phyloP scores from a whole-genome alignment of 2,888 invertebrate species.

The Sphinx pinastri region DNA sequence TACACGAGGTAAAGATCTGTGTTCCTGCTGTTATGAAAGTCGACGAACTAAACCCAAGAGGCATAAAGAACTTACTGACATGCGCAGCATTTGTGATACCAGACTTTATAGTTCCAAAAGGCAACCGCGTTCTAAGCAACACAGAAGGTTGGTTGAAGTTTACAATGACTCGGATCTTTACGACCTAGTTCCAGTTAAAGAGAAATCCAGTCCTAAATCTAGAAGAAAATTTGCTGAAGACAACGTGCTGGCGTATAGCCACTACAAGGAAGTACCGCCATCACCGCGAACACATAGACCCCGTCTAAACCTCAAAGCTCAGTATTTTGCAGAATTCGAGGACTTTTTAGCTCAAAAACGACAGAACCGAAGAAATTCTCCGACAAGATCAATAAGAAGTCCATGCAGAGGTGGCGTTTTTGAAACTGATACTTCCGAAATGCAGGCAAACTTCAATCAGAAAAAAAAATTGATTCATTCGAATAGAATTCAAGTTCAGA shows the following conservation, averaged over 20 bases:
- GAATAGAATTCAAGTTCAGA: slow-evolving; percentile 34
- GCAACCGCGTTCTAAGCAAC: slow-evolving; percentile 47
- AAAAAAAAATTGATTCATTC: slow-evolving; percentile 25
- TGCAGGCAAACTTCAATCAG: slow-evolving; percentile 8
- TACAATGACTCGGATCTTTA: slow-evolving; percentile 68
- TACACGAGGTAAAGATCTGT: slow-evolving; percentile 55
- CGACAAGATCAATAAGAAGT: slow-evolving; percentile 37
- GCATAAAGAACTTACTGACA: slow-evolving; percentile 52
- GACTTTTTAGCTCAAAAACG: slow-evolving; percentile 44
- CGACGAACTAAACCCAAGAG: slow-evolving; percentile 36
- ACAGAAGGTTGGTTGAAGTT: slow-evolving; percentile 44
- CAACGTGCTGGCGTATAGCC: slow-evolving; percentile 47
- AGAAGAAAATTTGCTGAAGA: slow-evolving; percentile 63
- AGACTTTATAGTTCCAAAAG: slow-evolving; percentile 61
- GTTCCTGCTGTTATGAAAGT: slow-evolving; percentile 61
- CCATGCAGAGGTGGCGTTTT: slow-evolving; percentile 36
- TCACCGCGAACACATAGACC: slow-evolving; percentile 71
- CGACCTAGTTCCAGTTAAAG: slow-evolving; percentile 73
- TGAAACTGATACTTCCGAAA: slow-evolving; percentile 43
- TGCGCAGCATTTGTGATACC: slow-evolving; percentile 68
- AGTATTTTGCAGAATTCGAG: slow-evolving; percentile 57
- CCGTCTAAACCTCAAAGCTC: slow-evolving; percentile 66
- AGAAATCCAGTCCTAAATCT: slow-evolving; percentile 70
- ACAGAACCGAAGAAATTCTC: slow-evolving; percentile 35
- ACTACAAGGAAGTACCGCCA: slow-evolving; percentile 69